These are phyloP conservation scores for Trissolcus brochymenae DNA, from an alignment of 2,888 invertebrate species.

Conservation along the genomic window DNA sequence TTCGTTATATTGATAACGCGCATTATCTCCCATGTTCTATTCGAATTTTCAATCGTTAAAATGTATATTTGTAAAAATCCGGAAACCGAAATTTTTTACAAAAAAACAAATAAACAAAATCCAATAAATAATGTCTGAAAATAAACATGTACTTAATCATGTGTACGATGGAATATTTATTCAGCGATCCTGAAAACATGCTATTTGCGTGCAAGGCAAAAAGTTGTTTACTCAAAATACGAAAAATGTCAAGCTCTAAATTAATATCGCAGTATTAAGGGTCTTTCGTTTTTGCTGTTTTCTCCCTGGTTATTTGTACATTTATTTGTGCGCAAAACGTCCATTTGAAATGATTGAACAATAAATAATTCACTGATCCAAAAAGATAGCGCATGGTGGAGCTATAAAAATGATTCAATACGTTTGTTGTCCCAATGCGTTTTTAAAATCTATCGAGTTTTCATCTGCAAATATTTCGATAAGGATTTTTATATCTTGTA, in stretches of 20 bases:
- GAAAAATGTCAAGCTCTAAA: too few species aligned
- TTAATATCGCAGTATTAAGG: too few species aligned
- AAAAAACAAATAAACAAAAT: neutral
- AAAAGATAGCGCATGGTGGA: constrained; percentile 1
- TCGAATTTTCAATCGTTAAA: neutral
- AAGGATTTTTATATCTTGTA: too few species aligned
- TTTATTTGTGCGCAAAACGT: too few species aligned
- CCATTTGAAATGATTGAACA: constrained; percentile 7
- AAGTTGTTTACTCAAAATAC: too few species aligned
- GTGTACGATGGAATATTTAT: too few species aligned
- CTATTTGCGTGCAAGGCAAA: too few species aligned
- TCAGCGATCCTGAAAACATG: too few species aligned
- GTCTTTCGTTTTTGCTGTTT: too few species aligned
- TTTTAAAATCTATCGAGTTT: constrained; percentile 8
- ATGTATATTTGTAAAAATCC: constrained; percentile 6
- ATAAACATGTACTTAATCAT: constrained; percentile 4
- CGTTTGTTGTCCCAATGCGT: neutral
- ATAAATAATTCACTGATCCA: constrained; percentile 25
- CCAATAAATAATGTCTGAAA: constrained; percentile 1
- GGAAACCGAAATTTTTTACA: constrained; percentile 1
- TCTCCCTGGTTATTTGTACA: too few species aligned
- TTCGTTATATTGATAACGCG: neutral
- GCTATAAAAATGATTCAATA: constrained; percentile 11
- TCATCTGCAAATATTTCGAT: too few species aligned
- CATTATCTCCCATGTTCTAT: neutral